Conservation (phyloP, 1,140 invertebrate genomes). For the Gonatopus flavifemur region DNA sequence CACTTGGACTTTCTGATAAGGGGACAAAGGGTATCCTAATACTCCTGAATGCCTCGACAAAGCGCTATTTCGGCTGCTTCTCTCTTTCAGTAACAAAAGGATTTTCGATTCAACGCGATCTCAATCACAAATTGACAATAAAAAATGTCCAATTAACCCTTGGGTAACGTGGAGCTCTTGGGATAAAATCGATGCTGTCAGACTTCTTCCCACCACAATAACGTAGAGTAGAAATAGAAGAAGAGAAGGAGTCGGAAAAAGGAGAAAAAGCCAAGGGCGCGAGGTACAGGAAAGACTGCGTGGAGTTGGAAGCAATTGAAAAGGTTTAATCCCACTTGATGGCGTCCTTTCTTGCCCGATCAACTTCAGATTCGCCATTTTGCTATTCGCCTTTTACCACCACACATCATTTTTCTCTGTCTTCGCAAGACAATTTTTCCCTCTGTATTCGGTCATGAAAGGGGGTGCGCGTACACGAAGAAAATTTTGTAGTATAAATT, state of each 20-base stretch:
- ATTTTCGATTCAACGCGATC: constrained; percentile 41
- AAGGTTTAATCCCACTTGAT: constrained; percentile 57
- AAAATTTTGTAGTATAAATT: no score
- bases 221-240: constrained; percentile 11
- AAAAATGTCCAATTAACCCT: constrained; percentile 58
- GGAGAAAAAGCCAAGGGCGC: constrained; percentile 12
- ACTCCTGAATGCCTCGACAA: constrained; percentile 32
- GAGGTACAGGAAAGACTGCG: constrained; percentile 43
- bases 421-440: no score
- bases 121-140: constrained; percentile 58
- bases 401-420: no score
- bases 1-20: constrained; percentile 26
- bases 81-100: constrained; percentile 40
- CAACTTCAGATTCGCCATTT: no score
- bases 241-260: constrained; percentile 9
- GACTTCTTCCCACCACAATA: constrained; percentile 43
- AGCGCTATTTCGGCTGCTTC: constrained; percentile 34
- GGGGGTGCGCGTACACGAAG: no score
- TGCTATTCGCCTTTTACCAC: no score
- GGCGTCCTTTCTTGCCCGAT: constrained; percentile 47
- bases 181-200: constrained; percentile 38
- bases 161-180: constrained; percentile 32
- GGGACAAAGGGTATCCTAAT: constrained; percentile 46
- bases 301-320: constrained; percentile 56
- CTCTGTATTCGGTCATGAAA: no score